Conservation (phyloP, 2,888 invertebrate species). For the Scaptodrosophila latifasciaeformis region DNA sequence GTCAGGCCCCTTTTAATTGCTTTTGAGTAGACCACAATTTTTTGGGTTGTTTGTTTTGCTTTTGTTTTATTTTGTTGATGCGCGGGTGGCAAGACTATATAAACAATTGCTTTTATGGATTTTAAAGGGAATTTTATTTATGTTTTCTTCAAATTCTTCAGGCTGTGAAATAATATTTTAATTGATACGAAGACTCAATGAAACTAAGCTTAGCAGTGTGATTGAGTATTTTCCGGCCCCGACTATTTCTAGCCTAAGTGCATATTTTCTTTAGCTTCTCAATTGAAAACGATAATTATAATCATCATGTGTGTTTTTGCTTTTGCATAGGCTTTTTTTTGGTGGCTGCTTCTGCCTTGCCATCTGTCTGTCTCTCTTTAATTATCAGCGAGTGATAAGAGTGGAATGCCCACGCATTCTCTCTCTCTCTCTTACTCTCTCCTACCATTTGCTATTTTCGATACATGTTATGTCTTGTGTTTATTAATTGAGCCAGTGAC, state of each 20-base stretch:
- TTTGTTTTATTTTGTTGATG: constrained; percentile 17
- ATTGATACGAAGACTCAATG: constrained; percentile 9
- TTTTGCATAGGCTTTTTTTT: constrained; percentile 6
- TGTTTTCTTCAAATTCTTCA: constrained; percentile 13
- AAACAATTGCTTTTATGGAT: constrained; percentile 29
- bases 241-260: neutral
- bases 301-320: constrained; percentile 30
- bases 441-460: neutral
- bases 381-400: too few relatives aligned
- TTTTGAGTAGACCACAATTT: constrained; percentile 12
- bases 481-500: constrained; percentile 46
- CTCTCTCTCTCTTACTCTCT: too few relatives aligned
- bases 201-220: neutral
- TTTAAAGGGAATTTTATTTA: constrained; percentile 46
- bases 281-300: constrained; percentile 49
- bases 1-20: constrained; percentile 11
- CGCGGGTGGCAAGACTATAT: constrained; percentile 1
- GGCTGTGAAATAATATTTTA: constrained; percentile 34
- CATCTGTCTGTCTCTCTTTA: too few relatives aligned
- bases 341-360: too few relatives aligned
- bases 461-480: constrained; percentile 5
- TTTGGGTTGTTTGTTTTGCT: constrained; percentile 29
- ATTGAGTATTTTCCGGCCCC: constrained; percentile 5
- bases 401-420: too few relatives aligned
- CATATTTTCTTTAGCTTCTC: constrained; percentile 40